Conservation (phyloP, 2,113 vertebrate genomes). For the Oryzias curvinotus region DNA sequence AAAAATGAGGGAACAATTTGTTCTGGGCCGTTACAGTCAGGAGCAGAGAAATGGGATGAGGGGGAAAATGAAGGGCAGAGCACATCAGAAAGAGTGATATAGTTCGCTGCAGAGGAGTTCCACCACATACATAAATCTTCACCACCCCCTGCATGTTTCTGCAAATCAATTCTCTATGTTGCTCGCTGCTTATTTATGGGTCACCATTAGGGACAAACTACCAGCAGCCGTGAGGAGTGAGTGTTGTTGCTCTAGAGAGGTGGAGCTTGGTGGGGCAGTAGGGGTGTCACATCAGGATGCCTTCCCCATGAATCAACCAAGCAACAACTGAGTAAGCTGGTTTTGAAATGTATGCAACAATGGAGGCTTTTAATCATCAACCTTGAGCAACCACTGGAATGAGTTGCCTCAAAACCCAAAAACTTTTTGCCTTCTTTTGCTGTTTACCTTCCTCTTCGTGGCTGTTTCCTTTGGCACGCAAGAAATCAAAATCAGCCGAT, state of each 20-base stretch:
- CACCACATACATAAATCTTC: slow-evolving; percentile 62
- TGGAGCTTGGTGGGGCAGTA: slow-evolving; percentile 16
- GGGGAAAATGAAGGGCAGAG: slow-evolving; percentile 44
- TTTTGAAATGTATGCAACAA: background rate
- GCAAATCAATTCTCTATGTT: slow-evolving; percentile 70
- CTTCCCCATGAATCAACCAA: slow-evolving; percentile 16
- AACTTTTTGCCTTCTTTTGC: slow-evolving; percentile 2
- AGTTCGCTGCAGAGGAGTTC: slow-evolving; percentile 45
- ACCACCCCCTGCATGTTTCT: slow-evolving; percentile 48
- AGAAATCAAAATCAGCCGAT: slow-evolving; percentile 1
- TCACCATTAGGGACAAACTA: slow-evolving; percentile 58
- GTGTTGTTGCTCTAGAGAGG: slow-evolving; percentile 21
- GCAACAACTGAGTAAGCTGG: background rate
- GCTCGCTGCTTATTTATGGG: slow-evolving; percentile 71
- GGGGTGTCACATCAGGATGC: slow-evolving; percentile 26
- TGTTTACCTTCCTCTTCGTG: background rate
- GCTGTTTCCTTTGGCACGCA: background rate
- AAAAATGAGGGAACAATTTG: slow-evolving; percentile 23
- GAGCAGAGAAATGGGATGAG: slow-evolving; percentile 25
- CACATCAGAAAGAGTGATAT: slow-evolving; percentile 60
- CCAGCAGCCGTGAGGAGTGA: slow-evolving; percentile 55
- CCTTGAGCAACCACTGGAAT: background rate
- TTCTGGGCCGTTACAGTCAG: slow-evolving; percentile 18
- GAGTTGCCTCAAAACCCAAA: background rate
- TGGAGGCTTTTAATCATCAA: slow-evolving; percentile 6